These are phyloP conservation scores for Kryptopterus vitreolus DNA, from an alignment of 2,797 vertebrate species.

Conservation along the genomic window DNA sequence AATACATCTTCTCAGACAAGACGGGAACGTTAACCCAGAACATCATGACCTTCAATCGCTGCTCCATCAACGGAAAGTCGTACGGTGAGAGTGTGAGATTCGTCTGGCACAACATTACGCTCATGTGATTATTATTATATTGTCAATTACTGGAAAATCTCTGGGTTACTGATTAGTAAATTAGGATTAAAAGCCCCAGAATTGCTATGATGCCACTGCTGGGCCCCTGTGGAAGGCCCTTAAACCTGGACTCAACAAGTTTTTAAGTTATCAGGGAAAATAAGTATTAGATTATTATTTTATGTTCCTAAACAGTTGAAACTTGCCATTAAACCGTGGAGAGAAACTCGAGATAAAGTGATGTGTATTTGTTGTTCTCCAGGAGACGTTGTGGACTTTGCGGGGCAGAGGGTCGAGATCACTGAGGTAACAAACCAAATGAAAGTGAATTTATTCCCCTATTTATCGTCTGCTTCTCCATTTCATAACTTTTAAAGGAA, in stretches of 20 bases:
- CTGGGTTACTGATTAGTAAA: too few species aligned
- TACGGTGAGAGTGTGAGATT: slow-evolving; percentile 74
- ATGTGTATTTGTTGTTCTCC: slow-evolving; percentile 24
- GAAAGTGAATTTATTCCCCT: neutral
- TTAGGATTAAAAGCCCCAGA: too few species aligned
- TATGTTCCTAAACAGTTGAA: neutral
- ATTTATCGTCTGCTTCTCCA: neutral
- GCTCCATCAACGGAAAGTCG: slow-evolving; percentile 84
- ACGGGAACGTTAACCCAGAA: slow-evolving; percentile 96
- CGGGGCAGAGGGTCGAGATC: slow-evolving; percentile 74
- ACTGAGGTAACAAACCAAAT: slow-evolving; percentile 67
- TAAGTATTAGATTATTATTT: too few species aligned
- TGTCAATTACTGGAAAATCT: neutral
- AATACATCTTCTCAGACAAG: slow-evolving; percentile 95
- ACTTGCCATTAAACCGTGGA: too few species aligned
- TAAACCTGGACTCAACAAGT: too few species aligned
- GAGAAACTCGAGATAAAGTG: neutral
- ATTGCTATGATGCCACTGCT: too few species aligned
- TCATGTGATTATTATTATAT: neutral
- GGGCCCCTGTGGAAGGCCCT: too few species aligned
- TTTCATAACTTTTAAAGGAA: neutral
- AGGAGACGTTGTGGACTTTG: slow-evolving; percentile 77
- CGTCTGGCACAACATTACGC: neutral
- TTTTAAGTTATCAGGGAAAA: too few species aligned
- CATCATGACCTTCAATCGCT: slow-evolving; percentile 93